Evolutionary conservation across 1,140 invertebrate genomes (phyloP).

Genomic region (Oedothorax gibbosus): DNA sequence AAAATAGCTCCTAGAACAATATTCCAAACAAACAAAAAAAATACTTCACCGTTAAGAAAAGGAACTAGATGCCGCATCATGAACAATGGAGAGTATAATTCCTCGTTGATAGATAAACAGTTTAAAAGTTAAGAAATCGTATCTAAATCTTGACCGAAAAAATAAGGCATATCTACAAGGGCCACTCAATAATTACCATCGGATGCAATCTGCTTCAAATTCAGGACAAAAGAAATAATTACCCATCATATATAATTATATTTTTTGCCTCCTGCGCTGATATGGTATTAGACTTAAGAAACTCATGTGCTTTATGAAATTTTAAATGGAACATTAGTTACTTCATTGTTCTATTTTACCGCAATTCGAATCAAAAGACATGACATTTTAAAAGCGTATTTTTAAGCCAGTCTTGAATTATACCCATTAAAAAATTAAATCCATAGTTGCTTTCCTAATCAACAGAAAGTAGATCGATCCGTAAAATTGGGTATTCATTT

Average conservation of each 20-base stretch:
- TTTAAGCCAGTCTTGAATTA: too few relatives aligned
- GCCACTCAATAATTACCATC: slow-evolving; percentile 34
- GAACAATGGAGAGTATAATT: slow-evolving; percentile 37
- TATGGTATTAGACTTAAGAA: slow-evolving; percentile 10
- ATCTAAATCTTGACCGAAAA: slow-evolving; percentile 21
- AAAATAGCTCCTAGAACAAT: slow-evolving; percentile 32
- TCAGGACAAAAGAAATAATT: slow-evolving; percentile 13
- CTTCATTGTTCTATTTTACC: too few relatives aligned
- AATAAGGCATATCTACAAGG: slow-evolving; percentile 17
- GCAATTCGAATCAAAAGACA: too few relatives aligned
- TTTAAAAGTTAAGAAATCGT: slow-evolving; percentile 20
- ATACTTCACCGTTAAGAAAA: slow-evolving; percentile 5
- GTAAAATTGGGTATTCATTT: too few relatives aligned
- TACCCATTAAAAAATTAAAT: too few relatives aligned
- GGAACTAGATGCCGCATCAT: slow-evolving; percentile 6
- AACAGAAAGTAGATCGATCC: too few relatives aligned
- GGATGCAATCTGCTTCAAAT: slow-evolving; percentile 17
- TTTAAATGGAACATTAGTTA: background rate
- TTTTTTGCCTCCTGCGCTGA: background rate
- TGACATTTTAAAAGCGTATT: too few relatives aligned
- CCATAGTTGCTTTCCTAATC: too few relatives aligned
- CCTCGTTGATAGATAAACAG: background rate
- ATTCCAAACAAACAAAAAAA: background rate
- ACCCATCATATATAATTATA: slow-evolving; percentile 12
- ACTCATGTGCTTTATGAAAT: slow-evolving; percentile 25